These are phyloP conservation scores for Dryobotodes eremita DNA, from an alignment of 2,888 invertebrate genomes.

Conservation along the genomic window DNA sequence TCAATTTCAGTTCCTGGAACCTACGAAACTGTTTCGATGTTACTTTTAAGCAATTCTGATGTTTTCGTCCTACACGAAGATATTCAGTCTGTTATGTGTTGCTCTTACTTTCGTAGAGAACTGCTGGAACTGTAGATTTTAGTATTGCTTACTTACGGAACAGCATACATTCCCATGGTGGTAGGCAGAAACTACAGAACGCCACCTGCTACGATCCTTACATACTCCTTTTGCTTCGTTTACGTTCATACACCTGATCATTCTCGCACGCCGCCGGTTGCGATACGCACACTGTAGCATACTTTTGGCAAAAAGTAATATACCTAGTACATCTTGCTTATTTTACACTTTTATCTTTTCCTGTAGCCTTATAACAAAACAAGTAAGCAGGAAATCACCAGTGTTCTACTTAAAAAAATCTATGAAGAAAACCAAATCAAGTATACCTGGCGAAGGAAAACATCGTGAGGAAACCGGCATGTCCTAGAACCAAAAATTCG, in stretches of 20 bases:
- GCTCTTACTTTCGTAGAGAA: not conserved
- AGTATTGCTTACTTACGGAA: not conserved
- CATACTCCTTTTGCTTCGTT: too few relatives aligned
- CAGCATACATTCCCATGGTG: too few relatives aligned
- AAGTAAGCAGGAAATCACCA: constrained; percentile 1
- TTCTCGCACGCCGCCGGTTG: too few relatives aligned
- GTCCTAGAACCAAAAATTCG: too few relatives aligned
- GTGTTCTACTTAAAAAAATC: not conserved
- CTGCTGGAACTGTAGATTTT: not conserved
- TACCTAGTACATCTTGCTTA: not conserved
- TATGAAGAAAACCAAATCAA: not conserved
- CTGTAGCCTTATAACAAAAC: not conserved
- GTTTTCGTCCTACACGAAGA: not conserved
- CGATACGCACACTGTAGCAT: too few relatives aligned
- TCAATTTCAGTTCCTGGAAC: constrained; percentile 6
- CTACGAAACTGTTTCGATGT: constrained; percentile 1
- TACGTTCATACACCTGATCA: too few relatives aligned
- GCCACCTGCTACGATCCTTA: too few relatives aligned
- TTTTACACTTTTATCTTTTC: too few relatives aligned
- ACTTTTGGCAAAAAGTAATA: not conserved
- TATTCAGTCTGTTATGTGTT: not conserved
- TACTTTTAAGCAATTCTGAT: constrained; percentile 17
- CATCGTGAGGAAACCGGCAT: too few relatives aligned
- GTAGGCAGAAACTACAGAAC: too few relatives aligned
- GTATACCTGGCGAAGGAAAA: too few relatives aligned